Conservation (phyloP, 2,797 vertebrate genomes). For the Falco concolor region DNA sequence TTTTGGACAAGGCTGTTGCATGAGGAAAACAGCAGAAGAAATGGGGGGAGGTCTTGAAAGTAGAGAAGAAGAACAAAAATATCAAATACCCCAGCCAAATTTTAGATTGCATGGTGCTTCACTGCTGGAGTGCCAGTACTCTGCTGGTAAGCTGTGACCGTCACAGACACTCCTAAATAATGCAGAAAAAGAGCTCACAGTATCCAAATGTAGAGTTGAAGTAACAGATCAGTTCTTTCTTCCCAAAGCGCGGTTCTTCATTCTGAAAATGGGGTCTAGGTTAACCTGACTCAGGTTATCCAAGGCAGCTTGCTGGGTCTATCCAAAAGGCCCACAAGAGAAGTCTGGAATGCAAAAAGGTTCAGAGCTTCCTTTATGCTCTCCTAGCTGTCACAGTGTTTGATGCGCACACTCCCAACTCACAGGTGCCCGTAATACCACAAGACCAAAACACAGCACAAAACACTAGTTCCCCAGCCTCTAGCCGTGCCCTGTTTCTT, state of each 20-base stretch:
- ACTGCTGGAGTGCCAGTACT: background rate
- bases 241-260: background rate
- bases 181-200: background rate
- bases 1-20: background rate
- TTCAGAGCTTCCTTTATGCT: background rate
- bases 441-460: background rate
- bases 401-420: background rate
- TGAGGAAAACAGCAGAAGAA: background rate
- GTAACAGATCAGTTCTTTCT: background rate
- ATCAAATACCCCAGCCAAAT: background rate
- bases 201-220: background rate
- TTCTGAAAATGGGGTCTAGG: background rate
- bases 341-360: background rate
- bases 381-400: background rate
- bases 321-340: background rate
- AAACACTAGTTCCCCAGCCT: background rate
- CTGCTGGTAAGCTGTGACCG: background rate
- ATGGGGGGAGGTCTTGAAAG: background rate
- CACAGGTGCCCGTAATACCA: background rate
- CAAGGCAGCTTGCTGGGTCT: background rate
- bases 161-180: background rate
- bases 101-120: background rate
- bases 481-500: background rate
- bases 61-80: background rate
- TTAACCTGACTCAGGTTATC: background rate